Evolutionary conservation across 2,888 invertebrate genomes (phyloP).

Genomic region (Acanthopleura granulata): DNA sequence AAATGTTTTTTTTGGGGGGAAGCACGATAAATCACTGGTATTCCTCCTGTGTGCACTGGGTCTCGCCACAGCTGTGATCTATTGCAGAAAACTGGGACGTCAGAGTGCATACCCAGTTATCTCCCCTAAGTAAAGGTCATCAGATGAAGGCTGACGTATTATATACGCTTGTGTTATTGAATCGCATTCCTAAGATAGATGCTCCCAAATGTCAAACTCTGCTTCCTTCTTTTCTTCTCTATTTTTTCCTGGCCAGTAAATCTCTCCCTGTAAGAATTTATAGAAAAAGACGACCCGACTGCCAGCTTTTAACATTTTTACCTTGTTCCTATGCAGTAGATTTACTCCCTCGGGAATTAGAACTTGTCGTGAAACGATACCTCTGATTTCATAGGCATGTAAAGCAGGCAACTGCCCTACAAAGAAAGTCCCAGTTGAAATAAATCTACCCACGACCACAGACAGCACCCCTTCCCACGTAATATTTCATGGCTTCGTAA

Average conservation of each 20-base stretch:
- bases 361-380: not conserved
- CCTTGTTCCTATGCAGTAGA: not conserved
- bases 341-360: not conserved
- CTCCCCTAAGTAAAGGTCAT: not conserved
- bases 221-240: not conserved
- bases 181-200: not conserved
- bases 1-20: no score
- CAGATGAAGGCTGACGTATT: not conserved
- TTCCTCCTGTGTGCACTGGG: no score
- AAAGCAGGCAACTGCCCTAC: not conserved
- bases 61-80: no score
- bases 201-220: not conserved
- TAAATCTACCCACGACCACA: no score
- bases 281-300: not conserved
- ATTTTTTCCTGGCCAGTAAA: not conserved
- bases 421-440: no score
- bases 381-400: conserved; percentile 4
- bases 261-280: not conserved
- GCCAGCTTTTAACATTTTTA: not conserved
- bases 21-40: no score
- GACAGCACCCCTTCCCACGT: no score
- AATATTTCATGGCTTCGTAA: no score
- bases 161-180: conserved; percentile 5
- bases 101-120: not conserved
- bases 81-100: not conserved